These are phyloP conservation scores for Chrysolina haemoptera DNA, from an alignment of 2,888 invertebrate genomes.

Conservation along the genomic window DNA sequence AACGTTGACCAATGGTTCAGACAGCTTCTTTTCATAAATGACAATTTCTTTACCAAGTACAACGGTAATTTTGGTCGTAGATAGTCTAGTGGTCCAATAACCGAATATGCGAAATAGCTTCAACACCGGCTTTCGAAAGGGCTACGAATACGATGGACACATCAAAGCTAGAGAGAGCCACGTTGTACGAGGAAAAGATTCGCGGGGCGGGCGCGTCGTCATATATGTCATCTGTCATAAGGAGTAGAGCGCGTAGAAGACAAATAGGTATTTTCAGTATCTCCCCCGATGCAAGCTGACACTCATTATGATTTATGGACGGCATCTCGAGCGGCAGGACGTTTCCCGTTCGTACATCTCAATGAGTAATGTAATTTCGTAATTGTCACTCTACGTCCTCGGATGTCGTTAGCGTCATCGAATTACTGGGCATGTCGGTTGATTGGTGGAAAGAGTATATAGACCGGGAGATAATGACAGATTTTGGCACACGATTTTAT, in stretches of 20 bases:
- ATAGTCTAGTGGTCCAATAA: too few species aligned
- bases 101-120: too few species aligned
- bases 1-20: too few species aligned
- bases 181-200: conserved; percentile 41
- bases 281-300: conserved; percentile 61
- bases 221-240: conserved; percentile 61
- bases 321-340: conserved; percentile 62
- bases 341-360: conserved; percentile 67
- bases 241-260: conserved; percentile 63
- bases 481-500: too few species aligned
- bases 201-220: conserved; percentile 48
- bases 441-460: too few species aligned
- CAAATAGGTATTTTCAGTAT: conserved; percentile 66
- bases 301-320: conserved; percentile 67
- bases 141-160: conserved; percentile 19
- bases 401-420: conserved; percentile 66
- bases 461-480: too few species aligned
- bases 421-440: conserved; percentile 62
- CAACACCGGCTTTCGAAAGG: background rate
- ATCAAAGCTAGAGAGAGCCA: conserved; percentile 17
- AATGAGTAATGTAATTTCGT: conserved; percentile 69
- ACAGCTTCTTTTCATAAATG: too few species aligned
- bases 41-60: too few species aligned
- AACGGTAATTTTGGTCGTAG: too few species aligned
- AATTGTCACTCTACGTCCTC: conserved; percentile 67